Evolutionary conservation across 1,140 invertebrate genomes (phyloP).

Genomic region (Hyphantria cunea): DNA sequence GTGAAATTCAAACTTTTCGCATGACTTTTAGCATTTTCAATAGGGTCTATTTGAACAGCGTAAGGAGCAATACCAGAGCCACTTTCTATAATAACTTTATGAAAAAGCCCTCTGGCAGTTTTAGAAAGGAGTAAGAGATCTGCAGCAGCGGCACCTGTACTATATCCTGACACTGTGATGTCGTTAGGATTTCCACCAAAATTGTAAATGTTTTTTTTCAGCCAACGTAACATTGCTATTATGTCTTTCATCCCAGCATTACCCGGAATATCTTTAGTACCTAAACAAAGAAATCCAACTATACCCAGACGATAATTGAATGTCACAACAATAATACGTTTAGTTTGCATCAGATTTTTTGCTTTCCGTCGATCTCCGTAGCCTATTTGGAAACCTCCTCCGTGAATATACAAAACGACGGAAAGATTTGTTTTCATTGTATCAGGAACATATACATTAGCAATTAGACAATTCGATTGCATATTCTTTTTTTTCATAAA

Average conservation of each 20-base stretch:
- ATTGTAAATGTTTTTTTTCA: slow-evolving; percentile 53
- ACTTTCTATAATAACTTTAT: slow-evolving; percentile 54
- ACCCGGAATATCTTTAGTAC: slow-evolving; percentile 52
- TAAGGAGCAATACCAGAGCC: slow-evolving; percentile 41
- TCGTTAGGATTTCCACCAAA: slow-evolving; percentile 62
- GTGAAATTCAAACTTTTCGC: slow-evolving; percentile 34
- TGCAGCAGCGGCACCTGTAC: slow-evolving; percentile 51
- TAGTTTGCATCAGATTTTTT: slow-evolving; percentile 39
- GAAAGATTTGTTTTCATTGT: slow-evolving; percentile 45
- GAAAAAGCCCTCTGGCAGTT: slow-evolving; percentile 47
- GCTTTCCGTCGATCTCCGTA: slow-evolving; percentile 34
- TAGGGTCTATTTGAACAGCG: slow-evolving; percentile 42
- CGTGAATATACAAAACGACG: slow-evolving; percentile 54
- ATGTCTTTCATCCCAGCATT: slow-evolving; percentile 66
- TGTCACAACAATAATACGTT: slow-evolving; percentile 42
- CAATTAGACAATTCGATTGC: slow-evolving; percentile 44
- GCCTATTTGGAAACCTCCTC: slow-evolving; percentile 44
- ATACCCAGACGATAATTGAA: slow-evolving; percentile 53
- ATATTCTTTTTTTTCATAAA: slow-evolving; percentile 11
- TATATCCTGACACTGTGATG: slow-evolving; percentile 53
- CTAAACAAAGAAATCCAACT: slow-evolving; percentile 55
- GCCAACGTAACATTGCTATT: slow-evolving; percentile 52
- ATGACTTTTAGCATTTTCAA: slow-evolving; percentile 38
- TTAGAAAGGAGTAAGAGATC: slow-evolving; percentile 55
- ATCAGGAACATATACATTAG: slow-evolving; percentile 48